Evolutionary conservation across 1,140 invertebrate genomes (phyloP).

Genomic region (Drosophila grimshawi): DNA sequence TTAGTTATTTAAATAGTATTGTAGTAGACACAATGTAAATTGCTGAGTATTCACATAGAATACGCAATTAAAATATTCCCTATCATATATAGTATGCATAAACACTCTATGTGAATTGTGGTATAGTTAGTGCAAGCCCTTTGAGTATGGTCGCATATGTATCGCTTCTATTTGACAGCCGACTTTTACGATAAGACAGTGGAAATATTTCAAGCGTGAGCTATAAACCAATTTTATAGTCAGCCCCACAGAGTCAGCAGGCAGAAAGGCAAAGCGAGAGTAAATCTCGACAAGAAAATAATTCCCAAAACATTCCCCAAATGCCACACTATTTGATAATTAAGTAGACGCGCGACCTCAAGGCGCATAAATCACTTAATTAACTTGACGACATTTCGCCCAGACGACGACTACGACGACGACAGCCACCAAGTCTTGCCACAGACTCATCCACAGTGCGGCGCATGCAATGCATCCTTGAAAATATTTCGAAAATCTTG

Average conservation of each 20-base stretch:
- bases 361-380: conserved; percentile 81
- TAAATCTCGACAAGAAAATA: conserved; percentile 54
- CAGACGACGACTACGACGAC: conserved; percentile 32
- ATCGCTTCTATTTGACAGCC: conserved; percentile 32
- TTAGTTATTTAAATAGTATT: too few relatives aligned
- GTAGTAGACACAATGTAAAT: too few relatives aligned
- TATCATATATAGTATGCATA: not conserved
- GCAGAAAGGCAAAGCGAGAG: conserved; percentile 9
- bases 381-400: conserved; percentile 78
- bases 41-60: too few relatives aligned
- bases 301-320: conserved; percentile 76
- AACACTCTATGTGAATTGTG: not conserved
- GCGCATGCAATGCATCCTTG: conserved; percentile 66
- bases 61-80: conserved; percentile 10
- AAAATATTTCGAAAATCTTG: conserved; percentile 72
- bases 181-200: conserved; percentile 53
- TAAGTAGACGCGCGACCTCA: conserved; percentile 81
- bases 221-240: conserved; percentile 77
- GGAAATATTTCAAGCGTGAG: conserved; percentile 64
- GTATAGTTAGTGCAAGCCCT: conserved; percentile 26
- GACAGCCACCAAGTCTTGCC: conserved; percentile 1
- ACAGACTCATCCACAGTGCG: conserved; percentile 12
- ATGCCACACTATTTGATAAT: conserved; percentile 83
- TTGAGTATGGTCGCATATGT: conserved; percentile 31
- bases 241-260: conserved; percentile 16